A percentile compares a stretch with the other conserved stretches of the same genome.
Conservation (phyloP, 2,113 vertebrate genomes). For the Chamaetylas fuelleborni region DNA sequence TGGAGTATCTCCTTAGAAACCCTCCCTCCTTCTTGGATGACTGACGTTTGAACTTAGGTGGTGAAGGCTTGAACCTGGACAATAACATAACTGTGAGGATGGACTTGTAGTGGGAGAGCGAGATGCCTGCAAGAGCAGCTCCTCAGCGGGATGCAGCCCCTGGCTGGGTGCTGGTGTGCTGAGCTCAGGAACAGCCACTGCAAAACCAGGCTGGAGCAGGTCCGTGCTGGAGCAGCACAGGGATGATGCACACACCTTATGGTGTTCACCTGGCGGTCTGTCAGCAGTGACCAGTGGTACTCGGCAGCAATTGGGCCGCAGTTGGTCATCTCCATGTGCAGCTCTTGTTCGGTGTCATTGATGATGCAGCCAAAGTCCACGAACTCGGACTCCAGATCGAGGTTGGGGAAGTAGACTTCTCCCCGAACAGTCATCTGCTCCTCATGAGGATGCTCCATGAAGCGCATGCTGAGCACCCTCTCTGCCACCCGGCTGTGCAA, state of each 20-base stretch:
- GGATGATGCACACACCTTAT: slow-evolving; percentile 69
- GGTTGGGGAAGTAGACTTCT: no score
- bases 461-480: no score
- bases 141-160: fast-evolving
- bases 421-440: no score
- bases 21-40: not conserved
- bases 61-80: slow-evolving; percentile 26
- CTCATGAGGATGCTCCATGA: no score
- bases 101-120: not conserved
- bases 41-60: not conserved
- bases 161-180: not conserved
- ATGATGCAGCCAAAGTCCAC: no score
- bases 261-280: not conserved
- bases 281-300: slow-evolving; percentile 67
- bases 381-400: no score
- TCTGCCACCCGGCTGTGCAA: no score
- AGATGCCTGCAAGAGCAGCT: not conserved
- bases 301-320: slow-evolving; percentile 76
- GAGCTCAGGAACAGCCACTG: not conserved
- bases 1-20: not conserved
- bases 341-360: no score
- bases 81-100: not conserved
- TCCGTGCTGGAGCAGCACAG: not conserved
- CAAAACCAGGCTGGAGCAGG: not conserved
- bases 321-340: slow-evolving; percentile 61